Conservation (phyloP, 2,797 vertebrate species). For the Centroberyx gerrardi region DNA sequence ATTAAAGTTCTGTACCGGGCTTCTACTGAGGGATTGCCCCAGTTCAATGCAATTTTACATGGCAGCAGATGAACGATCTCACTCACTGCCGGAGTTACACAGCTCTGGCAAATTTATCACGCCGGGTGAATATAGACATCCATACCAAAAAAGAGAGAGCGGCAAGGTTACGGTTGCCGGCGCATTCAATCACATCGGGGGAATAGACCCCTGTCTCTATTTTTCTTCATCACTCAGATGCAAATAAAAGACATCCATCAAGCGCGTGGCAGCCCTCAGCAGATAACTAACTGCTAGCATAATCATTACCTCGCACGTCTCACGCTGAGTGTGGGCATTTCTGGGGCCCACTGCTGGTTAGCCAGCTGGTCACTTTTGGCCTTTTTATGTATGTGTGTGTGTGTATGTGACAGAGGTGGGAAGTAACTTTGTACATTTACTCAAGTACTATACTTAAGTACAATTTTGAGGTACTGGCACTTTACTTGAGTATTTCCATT, state of each 20-base stretch:
- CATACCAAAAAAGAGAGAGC: conserved; percentile 28
- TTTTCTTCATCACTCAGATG: conserved; percentile 75
- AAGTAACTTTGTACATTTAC: no score
- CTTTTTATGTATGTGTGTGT: neutral
- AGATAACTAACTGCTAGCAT: conserved; percentile 58
- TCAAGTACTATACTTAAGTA: no score
- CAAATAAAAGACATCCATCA: conserved; percentile 80
- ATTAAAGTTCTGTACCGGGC: conserved; percentile 69
- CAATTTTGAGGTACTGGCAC: no score
- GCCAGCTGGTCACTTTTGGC: conserved; percentile 28
- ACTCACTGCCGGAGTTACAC: conserved; percentile 36
- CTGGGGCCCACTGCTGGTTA: conserved; percentile 6
- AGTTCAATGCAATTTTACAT: conserved; percentile 64
- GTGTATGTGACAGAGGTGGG: neutral
- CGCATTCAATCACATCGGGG: conserved; percentile 64
- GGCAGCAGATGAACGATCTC: conserved; percentile 61
- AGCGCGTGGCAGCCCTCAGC: conserved; percentile 42
- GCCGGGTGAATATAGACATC: conserved; percentile 40
- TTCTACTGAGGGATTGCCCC: conserved; percentile 44
- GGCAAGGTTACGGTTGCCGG: conserved; percentile 57
- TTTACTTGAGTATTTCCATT: no score
- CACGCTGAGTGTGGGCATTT: conserved; percentile 27
- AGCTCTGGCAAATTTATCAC: conserved; percentile 47
- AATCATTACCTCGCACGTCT: conserved; percentile 51
- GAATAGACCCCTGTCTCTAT: conserved; percentile 63